Conservation (phyloP, 2,113 vertebrate species). For the Oreochromis tanganicae region DNA sequence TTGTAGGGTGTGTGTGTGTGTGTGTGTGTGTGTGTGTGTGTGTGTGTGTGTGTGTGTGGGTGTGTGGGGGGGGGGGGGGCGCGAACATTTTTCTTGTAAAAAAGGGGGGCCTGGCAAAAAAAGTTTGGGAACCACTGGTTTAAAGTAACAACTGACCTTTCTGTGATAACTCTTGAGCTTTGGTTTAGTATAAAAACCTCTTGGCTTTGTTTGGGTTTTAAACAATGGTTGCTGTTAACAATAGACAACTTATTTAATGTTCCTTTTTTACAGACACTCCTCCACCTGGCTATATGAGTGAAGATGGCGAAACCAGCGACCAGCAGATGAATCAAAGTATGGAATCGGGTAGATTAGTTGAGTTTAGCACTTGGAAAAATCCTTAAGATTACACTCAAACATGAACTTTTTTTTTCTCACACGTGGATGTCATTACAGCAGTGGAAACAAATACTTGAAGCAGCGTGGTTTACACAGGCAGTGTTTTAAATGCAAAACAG, state of each 20-base stretch:
- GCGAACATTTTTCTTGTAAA: no score
- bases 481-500: neutral
- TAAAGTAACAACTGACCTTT: neutral
- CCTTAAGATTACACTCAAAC: neutral
- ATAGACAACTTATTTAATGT: neutral
- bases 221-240: neutral
- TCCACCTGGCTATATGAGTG: slow-evolving; percentile 97
- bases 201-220: neutral
- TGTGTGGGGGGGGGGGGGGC: no score
- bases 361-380: neutral
- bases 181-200: neutral
- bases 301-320: slow-evolving; percentile 97
- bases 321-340: slow-evolving; percentile 99
- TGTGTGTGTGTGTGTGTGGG: no score
- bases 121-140: neutral
- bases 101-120: no score
- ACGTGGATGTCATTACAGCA: neutral
- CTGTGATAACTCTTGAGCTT: neutral
- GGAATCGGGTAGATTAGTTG: slow-evolving; percentile 85
- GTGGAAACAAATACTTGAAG: neutral
- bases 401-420: neutral
- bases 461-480: neutral
- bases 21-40: no score
- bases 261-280: slow-evolving; percentile 82
- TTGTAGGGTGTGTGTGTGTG: no score